Conservation (phyloP, 2,888 invertebrate species). For the Meta bourneti region DNA sequence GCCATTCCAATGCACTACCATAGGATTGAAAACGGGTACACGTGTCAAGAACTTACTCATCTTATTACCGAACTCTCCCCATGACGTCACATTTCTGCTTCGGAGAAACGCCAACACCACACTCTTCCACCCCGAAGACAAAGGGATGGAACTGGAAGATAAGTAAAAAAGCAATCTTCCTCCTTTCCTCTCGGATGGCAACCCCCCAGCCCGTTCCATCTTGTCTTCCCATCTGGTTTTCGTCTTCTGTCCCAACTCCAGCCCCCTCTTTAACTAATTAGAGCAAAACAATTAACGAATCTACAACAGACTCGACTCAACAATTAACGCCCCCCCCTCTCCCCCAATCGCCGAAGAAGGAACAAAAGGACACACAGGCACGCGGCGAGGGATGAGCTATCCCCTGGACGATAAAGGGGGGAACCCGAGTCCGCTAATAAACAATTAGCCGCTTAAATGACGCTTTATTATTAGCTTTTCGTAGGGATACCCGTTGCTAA, state of each 20-base stretch:
- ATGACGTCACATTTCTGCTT: not conserved
- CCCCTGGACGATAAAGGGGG: conserved; percentile 37
- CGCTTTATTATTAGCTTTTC: conserved; percentile 74
- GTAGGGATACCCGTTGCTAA: conserved; percentile 58
- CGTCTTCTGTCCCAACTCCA: conserved; percentile 2
- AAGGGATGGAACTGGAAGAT: not conserved
- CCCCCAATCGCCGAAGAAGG: not conserved
- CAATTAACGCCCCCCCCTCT: conserved; percentile 56
- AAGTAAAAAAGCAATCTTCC: not conserved
- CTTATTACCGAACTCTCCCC: not conserved
- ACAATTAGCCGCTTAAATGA: conserved; percentile 75
- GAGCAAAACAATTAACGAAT: conserved; percentile 71
- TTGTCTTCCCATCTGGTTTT: conserved; percentile 40
- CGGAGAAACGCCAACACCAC: not conserved
- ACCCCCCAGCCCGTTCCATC: conserved; percentile 1
- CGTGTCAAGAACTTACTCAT: not conserved
- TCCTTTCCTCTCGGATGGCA: not conserved
- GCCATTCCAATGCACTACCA: not conserved
- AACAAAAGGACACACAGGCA: not conserved
- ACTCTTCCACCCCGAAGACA: not conserved
- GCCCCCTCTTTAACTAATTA: conserved; percentile 67
- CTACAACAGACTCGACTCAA: conserved; percentile 48
- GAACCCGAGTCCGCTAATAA: conserved; percentile 58
- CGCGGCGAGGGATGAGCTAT: not conserved
- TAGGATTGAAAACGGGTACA: no score